These are phyloP conservation scores for Entomobrya proxima DNA, from an alignment of 2,888 invertebrate species.

Conservation along the genomic window DNA sequence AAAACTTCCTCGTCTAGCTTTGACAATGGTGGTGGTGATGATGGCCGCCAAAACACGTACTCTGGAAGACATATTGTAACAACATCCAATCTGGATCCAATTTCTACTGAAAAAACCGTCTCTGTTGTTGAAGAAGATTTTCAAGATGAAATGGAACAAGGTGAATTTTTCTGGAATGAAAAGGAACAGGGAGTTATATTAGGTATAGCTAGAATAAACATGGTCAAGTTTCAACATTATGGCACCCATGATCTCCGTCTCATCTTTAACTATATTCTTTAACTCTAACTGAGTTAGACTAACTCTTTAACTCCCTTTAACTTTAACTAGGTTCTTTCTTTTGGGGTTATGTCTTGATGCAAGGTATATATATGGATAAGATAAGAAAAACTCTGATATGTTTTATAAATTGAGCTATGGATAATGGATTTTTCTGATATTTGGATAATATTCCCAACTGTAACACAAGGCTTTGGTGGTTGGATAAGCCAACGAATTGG, in stretches of 20 bases:
- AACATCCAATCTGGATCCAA: neutral
- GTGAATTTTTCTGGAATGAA: slow-evolving; percentile 52
- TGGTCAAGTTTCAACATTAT: no score
- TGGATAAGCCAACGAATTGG: slow-evolving; percentile 88
- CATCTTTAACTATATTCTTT: no score
- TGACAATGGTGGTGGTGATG: neutral
- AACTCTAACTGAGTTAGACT: no score
- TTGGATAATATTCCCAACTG: no score
- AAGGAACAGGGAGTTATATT: slow-evolving; percentile 57
- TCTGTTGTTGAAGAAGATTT: neutral
- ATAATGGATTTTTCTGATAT: no score
- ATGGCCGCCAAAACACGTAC: neutral
- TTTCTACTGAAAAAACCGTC: neutral
- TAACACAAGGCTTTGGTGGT: slow-evolving; percentile 91
- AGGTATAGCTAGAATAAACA: no score
- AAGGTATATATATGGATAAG: no score
- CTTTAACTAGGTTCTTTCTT: slow-evolving; percentile 86
- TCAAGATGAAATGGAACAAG: neutral
- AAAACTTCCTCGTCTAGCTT: neutral
- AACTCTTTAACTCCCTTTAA: no score
- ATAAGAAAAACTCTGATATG: no score
- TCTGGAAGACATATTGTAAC: neutral
- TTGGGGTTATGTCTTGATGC: slow-evolving; percentile 89
- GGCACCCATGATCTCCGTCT: no score
- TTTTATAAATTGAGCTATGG: no score